A percentile compares a stretch with the other conserved stretches of the same genome.
Evolutionary conservation across 2,888 invertebrate species (phyloP).

Genomic region (Aporophyla nigra): DNA sequence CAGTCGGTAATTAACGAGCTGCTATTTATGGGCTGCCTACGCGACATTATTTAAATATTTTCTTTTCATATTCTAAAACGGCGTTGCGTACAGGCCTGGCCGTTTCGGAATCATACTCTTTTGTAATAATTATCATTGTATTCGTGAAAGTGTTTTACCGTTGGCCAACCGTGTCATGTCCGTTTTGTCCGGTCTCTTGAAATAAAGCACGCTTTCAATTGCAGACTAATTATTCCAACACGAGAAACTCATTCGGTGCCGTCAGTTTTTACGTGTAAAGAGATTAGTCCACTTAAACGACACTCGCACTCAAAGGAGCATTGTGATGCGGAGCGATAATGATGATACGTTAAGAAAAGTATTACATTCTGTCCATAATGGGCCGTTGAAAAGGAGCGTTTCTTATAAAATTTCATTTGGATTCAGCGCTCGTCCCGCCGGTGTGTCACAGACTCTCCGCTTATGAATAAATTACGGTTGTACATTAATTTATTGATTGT

Average conservation of each 20-base stretch:
- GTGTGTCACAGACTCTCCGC: conserved; percentile 82
- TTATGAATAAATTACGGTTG: conserved; percentile 88
- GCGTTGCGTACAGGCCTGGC: conserved; percentile 65
- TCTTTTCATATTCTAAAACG: conserved; percentile 79
- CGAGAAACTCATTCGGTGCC: conserved; percentile 89
- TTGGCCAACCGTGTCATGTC: conserved; percentile 88
- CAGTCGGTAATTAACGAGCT: conserved; percentile 89
- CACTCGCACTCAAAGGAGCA: conserved; percentile 83
- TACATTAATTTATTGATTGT: conserved; percentile 91
- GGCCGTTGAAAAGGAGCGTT: conserved; percentile 85
- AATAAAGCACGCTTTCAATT: conserved; percentile 91
- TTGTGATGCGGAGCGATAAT: conserved; percentile 87
- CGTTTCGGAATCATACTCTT: conserved; percentile 82
- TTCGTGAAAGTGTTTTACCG: conserved; percentile 90
- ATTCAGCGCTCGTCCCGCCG: conserved; percentile 87
- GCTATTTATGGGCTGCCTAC: conserved; percentile 83
- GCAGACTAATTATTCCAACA: conserved; percentile 91
- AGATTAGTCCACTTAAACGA: conserved; percentile 90
- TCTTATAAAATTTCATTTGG: conserved; percentile 89
- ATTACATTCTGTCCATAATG: conserved; percentile 86
- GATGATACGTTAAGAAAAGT: conserved; percentile 89
- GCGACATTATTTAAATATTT: conserved; percentile 73
- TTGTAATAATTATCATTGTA: conserved; percentile 85
- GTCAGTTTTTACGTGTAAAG: conserved; percentile 89
- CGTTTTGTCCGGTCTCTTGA: conserved; percentile 87